Conservation (phyloP, 2,797 vertebrate species). For the Lepus townsendii region DNA sequence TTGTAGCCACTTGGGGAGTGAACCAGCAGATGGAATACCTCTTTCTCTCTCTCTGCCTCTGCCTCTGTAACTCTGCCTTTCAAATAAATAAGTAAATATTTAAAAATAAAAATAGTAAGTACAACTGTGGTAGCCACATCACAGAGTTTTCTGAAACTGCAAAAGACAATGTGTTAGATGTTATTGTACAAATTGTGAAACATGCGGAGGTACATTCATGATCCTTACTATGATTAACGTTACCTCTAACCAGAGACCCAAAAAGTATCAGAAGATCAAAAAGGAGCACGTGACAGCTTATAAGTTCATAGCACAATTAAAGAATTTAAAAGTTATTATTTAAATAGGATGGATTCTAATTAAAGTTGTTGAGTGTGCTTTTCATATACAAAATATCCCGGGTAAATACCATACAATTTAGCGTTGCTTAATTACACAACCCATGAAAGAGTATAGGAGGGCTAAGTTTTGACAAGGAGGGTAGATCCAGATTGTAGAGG, state of each 20-base stretch:
- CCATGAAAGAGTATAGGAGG: neutral
- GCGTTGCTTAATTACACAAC: neutral
- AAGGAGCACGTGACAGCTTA: neutral
- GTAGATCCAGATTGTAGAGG: neutral
- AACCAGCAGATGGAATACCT: no score
- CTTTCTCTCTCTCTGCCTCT: no score
- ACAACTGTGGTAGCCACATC: neutral
- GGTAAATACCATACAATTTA: neutral
- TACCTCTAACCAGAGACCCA: neutral
- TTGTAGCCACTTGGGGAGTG: no score
- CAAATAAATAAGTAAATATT: no score
- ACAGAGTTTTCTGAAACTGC: neutral
- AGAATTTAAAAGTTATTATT: neutral
- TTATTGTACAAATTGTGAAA: neutral
- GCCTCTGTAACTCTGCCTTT: no score
- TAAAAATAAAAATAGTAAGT: neutral
- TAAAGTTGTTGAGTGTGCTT: neutral
- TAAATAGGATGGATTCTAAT: slow-evolving; percentile 2
- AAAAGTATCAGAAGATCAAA: neutral
- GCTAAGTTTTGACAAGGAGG: neutral
- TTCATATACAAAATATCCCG: neutral
- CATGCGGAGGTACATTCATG: neutral
- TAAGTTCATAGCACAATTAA: neutral
- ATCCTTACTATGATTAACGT: neutral
- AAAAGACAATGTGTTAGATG: neutral